Evolutionary conservation across 2,888 invertebrate genomes (phyloP), one percentile per base, ranked within the genome.

Genomic region (Trypoxylon attenuatum): DNA sequence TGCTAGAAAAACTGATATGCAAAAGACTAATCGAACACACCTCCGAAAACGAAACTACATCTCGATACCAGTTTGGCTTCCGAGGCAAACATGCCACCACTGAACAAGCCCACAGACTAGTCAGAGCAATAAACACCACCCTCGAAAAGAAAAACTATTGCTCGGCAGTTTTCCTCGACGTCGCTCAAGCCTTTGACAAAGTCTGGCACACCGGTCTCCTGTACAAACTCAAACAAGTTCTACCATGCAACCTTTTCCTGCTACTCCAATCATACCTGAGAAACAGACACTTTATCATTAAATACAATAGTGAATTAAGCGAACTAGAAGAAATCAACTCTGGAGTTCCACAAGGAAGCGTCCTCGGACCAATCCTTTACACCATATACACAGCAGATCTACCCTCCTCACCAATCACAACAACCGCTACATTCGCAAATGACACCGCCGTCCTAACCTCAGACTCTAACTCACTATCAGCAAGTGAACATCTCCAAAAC

Each of bases 261-360:
- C 21, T 53, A 18, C 16, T 13, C 5, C 18, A 33, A 53, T 43
- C 22, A 2, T 53, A 53, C 4, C 29, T 53, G 33, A 27, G 1
- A 5, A 16, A 53, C 2, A 27, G 22, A n/a, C 21, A 15, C 4
- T 43, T 53, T 21, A 5, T 21, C 1, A 8, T 53, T n/a, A 43
- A 19, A 8, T 13, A 19, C 5, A 33, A 21, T 5, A 43, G 19
- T 8, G 15, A 2, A 0, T 18, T 15, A 8, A 43, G 22, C 8
- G 16, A 19, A 1, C 4, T 42, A 6, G 0, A 53, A 1, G n/a
- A 2, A n/a, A 33, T 53, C 2, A 2, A 19, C 19, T 2, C 54
- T 2, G 53, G 33, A 4, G 53, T 53, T n/a, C 53, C 53, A n/a
- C 33, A 45, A 43, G 45, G 39, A 13, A 39, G 39, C 21, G 50